These are phyloP conservation scores for Nomada fabriciana DNA, from an alignment of 2,888 invertebrate genomes.

Conservation along the genomic window DNA sequence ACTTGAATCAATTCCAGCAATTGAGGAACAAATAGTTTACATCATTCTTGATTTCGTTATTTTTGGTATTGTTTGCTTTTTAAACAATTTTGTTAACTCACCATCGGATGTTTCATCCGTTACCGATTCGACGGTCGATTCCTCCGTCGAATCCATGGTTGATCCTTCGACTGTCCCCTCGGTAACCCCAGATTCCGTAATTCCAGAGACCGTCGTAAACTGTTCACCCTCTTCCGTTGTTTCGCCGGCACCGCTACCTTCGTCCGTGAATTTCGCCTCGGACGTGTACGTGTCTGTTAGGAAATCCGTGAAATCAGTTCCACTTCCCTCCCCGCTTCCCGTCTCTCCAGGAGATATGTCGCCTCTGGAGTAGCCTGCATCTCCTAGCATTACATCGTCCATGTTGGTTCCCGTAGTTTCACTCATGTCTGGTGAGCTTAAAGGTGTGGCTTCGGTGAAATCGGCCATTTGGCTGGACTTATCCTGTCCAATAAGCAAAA, in stretches of 20 bases:
- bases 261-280: slow-evolving; percentile 63
- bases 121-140: slow-evolving; percentile 34
- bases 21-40: too few species aligned
- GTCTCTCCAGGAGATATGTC: slow-evolving; percentile 76
- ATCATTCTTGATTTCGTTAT: too few species aligned
- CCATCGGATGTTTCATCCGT: slow-evolving; percentile 42
- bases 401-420: slow-evolving; percentile 58
- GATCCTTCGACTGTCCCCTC: slow-evolving; percentile 49
- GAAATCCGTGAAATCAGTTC: slow-evolving; percentile 65
- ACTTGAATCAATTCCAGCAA: too few species aligned
- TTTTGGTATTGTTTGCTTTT: too few species aligned
- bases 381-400: slow-evolving; percentile 80
- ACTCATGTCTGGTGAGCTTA: slow-evolving; percentile 68
- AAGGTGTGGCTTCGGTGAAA: slow-evolving; percentile 71
- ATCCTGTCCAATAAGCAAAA: slow-evolving; percentile 15
- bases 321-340: slow-evolving; percentile 75
- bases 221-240: slow-evolving; percentile 62
- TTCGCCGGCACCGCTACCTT: slow-evolving; percentile 78
- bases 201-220: slow-evolving; percentile 48
- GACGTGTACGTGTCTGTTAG: slow-evolving; percentile 49
- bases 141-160: slow-evolving; percentile 56
- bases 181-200: slow-evolving; percentile 59
- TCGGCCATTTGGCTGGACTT: slow-evolving; percentile 38
- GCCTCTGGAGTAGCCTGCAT: slow-evolving; percentile 71
- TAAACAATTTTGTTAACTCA: slow-evolving; percentile 6